These are phyloP conservation scores for Stomatorhinus walkeri DNA, from an alignment of 2,797 vertebrate genomes.

Conservation along the genomic window DNA sequence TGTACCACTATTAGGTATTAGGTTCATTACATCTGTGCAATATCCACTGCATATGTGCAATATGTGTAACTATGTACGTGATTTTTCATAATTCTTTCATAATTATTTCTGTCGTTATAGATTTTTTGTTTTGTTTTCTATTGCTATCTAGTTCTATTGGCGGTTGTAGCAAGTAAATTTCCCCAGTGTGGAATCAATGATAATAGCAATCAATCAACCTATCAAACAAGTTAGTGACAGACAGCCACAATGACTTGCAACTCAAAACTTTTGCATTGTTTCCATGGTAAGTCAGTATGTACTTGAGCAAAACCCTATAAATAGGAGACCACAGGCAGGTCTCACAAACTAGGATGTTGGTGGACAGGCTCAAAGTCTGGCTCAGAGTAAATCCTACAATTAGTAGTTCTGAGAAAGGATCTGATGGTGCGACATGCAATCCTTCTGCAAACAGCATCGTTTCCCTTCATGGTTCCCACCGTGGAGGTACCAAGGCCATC, in stretches of 20 bases:
- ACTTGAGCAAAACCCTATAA: not conserved
- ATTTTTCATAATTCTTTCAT: not conserved
- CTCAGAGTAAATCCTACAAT: not conserved
- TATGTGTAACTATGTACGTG: not conserved
- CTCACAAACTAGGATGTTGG: not conserved
- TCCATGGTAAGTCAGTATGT: not conserved
- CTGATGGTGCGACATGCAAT: not conserved
- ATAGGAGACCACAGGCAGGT: not conserved
- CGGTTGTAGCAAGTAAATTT: not conserved
- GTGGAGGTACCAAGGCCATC: not conserved
- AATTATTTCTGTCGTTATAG: not conserved
- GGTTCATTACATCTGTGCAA: not conserved
- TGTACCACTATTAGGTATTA: not conserved
- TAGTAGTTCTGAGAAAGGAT: not conserved
- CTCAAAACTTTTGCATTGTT: not conserved
- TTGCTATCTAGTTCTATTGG: not conserved
- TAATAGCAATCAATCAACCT: not conserved
- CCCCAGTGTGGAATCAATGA: not conserved
- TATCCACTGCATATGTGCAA: not conserved
- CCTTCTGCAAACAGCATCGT: not conserved
- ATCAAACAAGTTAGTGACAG: not conserved
- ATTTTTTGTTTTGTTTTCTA: not conserved
- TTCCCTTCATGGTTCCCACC: not conserved
- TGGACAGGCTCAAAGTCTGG: not conserved
- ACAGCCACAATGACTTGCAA: not conserved